A percentile compares a stretch with the other conserved stretches of the same genome.
Evolutionary conservation across 2,888 invertebrate species (phyloP).

Genomic region (Andrena camellia): DNA sequence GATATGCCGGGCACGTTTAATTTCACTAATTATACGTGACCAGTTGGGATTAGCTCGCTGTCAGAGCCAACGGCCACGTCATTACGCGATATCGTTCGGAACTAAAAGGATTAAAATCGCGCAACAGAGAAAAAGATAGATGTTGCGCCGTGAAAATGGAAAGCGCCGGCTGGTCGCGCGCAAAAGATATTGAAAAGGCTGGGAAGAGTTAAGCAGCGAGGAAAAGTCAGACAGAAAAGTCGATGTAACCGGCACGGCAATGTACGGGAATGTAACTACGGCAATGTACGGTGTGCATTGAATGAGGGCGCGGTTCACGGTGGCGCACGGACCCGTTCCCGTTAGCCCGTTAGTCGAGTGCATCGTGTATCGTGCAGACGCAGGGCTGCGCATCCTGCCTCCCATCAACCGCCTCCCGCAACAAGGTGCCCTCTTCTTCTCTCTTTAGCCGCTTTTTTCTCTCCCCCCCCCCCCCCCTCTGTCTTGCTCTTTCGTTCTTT

Average conservation of each 20-base stretch:
- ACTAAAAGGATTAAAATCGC: slow-evolving; percentile 64
- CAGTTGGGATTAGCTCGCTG: slow-evolving; percentile 61
- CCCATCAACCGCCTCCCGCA: slow-evolving; percentile 23
- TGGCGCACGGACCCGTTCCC: too few species aligned
- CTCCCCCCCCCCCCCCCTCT: background rate
- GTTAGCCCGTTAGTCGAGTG: slow-evolving; percentile 51
- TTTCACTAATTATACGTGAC: slow-evolving; percentile 66
- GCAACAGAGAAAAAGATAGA: slow-evolving; percentile 26
- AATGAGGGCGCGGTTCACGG: slow-evolving; percentile 57
- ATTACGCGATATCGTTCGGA: slow-evolving; percentile 62
- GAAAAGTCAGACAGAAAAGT: slow-evolving; percentile 53
- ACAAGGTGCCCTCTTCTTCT: slow-evolving; percentile 41
- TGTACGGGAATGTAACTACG: too few species aligned
- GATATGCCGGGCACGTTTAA: slow-evolving; percentile 60
- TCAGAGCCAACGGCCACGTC: slow-evolving; percentile 58
- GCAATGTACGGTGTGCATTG: slow-evolving; percentile 31
- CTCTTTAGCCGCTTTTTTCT: slow-evolving; percentile 18
- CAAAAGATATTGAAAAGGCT: slow-evolving; percentile 57
- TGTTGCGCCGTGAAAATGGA: slow-evolving; percentile 25
- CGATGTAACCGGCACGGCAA: slow-evolving; percentile 34
- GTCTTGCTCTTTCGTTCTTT: background rate
- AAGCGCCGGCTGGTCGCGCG: slow-evolving; percentile 7
- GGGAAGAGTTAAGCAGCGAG: slow-evolving; percentile 58
- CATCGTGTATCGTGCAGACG: slow-evolving; percentile 34
- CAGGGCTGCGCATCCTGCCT: slow-evolving; percentile 35